Base-by-base conservation (phyloP, 1,140 invertebrate species). In the Phymastichus coffea region DNA sequence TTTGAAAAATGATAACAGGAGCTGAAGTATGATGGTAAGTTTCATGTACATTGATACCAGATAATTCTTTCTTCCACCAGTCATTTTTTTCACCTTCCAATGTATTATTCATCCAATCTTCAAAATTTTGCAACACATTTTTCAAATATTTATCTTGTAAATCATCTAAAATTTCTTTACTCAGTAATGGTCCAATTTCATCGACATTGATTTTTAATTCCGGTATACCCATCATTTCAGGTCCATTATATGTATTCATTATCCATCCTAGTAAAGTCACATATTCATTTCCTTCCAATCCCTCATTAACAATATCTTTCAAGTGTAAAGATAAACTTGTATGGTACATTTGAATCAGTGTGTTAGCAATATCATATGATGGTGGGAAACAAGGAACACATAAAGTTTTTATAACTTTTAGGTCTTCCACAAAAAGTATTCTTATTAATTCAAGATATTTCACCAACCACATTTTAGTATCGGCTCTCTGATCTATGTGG, bases 401-500 rank as follows among this genome's bases (percentile, higher is more conserved):
- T 0, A 97, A 77, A 0, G 90, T 94, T 80, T 96, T 97, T 0
- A 96, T 92, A 25, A 98, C 94, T 63, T 91, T 82, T 43, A 99
- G 79, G 78, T 98, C 95, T 71, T 97, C 94, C 1, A 98, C 74
- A 67, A 97, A 92, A 1, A 96, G 78, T 70, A 92, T 88, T 30
- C 95, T 82, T 1, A 90, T 92, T n/a, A 96, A 77, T 70, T 90
- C 86, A 15, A 88, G 69, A 63, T 86, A 85, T 19, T 86, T 80
- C 3, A 98, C 95, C 4, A 99, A 81, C 97, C 97, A 99, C 84
- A 97, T 88, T 80, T 98, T 98, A 76, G 98, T 95, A 63, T 91
- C 89, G 10, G 84, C 83, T 52, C 95, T 79, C 70, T 96, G 94
- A 66, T 98, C 96, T 2, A 98, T 85, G 67, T 97, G 93, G 22